phyloP scores from a whole-genome alignment of 2,888 invertebrate genomes.

The Diadromus collaris region DNA sequence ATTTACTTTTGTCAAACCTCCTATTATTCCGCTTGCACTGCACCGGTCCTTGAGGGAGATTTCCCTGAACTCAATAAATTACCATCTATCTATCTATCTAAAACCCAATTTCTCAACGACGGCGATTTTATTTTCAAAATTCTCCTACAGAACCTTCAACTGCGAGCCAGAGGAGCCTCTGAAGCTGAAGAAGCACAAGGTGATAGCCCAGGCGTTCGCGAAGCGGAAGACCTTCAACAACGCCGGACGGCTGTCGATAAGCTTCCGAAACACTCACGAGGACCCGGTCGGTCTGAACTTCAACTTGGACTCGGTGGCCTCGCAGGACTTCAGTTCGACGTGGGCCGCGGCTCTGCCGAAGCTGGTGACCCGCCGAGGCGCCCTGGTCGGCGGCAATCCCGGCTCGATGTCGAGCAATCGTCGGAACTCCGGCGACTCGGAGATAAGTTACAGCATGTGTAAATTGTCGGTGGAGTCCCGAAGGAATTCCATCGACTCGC shows the following conservation, averaged over 20 bases:
- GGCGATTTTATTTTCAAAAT: neutral
- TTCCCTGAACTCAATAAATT: no score
- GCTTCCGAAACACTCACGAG: conserved; percentile 92
- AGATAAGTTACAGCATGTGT: conserved; percentile 88
- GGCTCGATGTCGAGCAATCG: conserved; percentile 82
- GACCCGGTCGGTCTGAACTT: conserved; percentile 94
- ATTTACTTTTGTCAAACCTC: no score
- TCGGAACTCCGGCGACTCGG: conserved; percentile 83
- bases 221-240: conserved; percentile 92
- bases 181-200: conserved; percentile 91
- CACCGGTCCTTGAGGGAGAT: no score
- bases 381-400: conserved; percentile 85
- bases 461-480: conserved; percentile 93
- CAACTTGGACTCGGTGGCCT: conserved; percentile 88
- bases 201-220: conserved; percentile 95
- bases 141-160: conserved; percentile 85
- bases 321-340: conserved; percentile 93
- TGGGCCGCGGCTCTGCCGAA: conserved; percentile 96
- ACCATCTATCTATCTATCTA: no score
- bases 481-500: conserved; percentile 93
- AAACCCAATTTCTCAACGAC: neutral
- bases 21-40: no score
- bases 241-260: conserved; percentile 92
- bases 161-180: conserved; percentile 86
- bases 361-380: conserved; percentile 91